Percentiles rank a stretch among this genome's conserved stretches.
phyloP scores from a whole-genome alignment of 1,140 invertebrate genomes.

The Hesperophylax magnus region DNA sequence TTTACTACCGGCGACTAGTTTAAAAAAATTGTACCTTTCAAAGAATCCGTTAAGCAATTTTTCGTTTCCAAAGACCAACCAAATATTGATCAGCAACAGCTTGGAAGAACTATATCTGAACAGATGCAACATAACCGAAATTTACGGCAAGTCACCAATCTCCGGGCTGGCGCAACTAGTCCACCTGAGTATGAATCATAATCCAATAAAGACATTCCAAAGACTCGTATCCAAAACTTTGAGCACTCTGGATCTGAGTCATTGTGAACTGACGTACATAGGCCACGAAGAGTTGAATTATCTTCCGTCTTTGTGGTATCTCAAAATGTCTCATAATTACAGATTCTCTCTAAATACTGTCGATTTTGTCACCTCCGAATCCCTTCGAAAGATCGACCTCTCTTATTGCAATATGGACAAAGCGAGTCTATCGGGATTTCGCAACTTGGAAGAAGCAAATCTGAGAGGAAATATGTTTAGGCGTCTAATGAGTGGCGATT shows the following conservation, averaged over 20 bases:
- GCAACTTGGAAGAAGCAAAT: slow-evolving; percentile 71
- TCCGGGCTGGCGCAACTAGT: slow-evolving; percentile 70
- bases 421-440: slow-evolving; percentile 74
- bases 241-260: slow-evolving; percentile 71
- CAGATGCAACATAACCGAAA: slow-evolving; percentile 68
- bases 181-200: slow-evolving; percentile 69
- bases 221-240: slow-evolving; percentile 69
- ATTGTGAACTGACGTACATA: slow-evolving; percentile 69
- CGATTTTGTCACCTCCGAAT: slow-evolving; percentile 67
- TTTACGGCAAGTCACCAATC: slow-evolving; percentile 69
- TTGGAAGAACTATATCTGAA: slow-evolving; percentile 69
- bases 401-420: slow-evolving; percentile 76
- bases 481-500: slow-evolving; percentile 70
- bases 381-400: slow-evolving; percentile 73
- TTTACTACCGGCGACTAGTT: slow-evolving; percentile 63
- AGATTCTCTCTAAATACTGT: slow-evolving; percentile 64
- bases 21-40: slow-evolving; percentile 69
- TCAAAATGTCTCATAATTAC: slow-evolving; percentile 72
- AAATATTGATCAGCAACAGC: slow-evolving; percentile 68
- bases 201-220: slow-evolving; percentile 68
- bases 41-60: slow-evolving; percentile 67
- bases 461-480: slow-evolving; percentile 75
- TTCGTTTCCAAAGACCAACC: slow-evolving; percentile 67
- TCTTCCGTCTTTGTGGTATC: slow-evolving; percentile 66
- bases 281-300: slow-evolving; percentile 67